Conservation (phyloP, 2,113 vertebrate genomes). For the Oreochromis niloticus region DNA sequence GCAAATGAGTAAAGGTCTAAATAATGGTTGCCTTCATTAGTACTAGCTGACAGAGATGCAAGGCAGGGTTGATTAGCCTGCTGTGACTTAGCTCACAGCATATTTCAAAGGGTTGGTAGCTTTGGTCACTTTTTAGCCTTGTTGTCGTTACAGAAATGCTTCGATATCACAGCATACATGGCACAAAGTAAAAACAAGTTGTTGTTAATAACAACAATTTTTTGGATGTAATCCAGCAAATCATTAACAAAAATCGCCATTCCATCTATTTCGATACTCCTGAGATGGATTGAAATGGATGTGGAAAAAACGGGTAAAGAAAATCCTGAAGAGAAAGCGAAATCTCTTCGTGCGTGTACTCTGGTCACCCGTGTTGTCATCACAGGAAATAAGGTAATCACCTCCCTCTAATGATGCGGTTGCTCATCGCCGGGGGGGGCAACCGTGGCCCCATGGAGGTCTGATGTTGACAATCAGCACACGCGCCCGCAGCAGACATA, state of each 20-base stretch:
- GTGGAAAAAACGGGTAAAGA: background rate
- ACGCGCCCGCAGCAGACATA: background rate
- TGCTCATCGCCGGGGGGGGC: background rate
- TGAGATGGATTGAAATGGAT: background rate
- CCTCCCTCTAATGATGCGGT: conserved; percentile 43
- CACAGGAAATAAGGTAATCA: conserved; percentile 38
- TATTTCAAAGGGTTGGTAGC: background rate
- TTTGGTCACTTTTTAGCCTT: background rate
- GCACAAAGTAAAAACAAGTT: background rate
- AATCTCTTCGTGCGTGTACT: background rate
- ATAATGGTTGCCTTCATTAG: background rate
- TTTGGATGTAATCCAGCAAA: background rate
- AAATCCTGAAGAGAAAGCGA: background rate
- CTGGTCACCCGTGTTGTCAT: conserved; percentile 1
- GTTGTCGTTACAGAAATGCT: background rate
- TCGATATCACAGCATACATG: background rate
- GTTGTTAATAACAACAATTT: background rate
- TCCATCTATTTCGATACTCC: background rate
- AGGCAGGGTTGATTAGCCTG: background rate
- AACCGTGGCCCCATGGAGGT: background rate
- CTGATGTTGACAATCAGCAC: conserved; percentile 39
- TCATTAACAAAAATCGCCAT: background rate
- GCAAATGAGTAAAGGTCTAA: too few relatives aligned
- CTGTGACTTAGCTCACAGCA: background rate
- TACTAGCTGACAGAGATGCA: background rate